phyloP scores from a whole-genome alignment of 2,888 invertebrate genomes.

The Yponomeuta cagnagella region DNA sequence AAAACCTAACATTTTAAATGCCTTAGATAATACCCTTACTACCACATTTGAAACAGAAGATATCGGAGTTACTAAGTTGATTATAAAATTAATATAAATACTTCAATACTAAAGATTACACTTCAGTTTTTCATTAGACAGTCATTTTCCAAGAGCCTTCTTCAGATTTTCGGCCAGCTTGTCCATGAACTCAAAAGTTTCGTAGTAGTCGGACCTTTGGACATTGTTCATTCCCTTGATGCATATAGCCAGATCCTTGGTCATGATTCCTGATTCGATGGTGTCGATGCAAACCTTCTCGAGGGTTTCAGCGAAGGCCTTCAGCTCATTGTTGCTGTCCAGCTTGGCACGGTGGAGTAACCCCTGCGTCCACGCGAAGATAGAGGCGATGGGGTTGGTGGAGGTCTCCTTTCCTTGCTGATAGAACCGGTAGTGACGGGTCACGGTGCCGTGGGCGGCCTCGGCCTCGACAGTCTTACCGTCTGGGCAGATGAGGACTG shows the following conservation, averaged over 20 bases:
- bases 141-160: constrained; percentile 76
- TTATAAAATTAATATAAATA: constrained; percentile 15
- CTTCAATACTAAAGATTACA: constrained; percentile 11
- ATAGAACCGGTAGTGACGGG: constrained; percentile 91
- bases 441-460: constrained; percentile 98
- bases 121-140: constrained; percentile 29
- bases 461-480: constrained; percentile 98
- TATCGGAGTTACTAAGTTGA: constrained; percentile 22
- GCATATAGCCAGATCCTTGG: constrained; percentile 98
- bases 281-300: constrained; percentile 95
- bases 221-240: constrained; percentile 93
- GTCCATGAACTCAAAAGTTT: constrained; percentile 97
- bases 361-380: constrained; percentile 98
- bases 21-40: constrained; percentile 47
- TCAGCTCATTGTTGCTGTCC: constrained; percentile 86
- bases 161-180: constrained; percentile 94
- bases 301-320: constrained; percentile 88
- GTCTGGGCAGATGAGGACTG: constrained; percentile 96
- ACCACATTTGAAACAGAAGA: constrained; percentile 29
- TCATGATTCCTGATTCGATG: constrained; percentile 96
- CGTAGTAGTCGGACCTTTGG: constrained; percentile 89
- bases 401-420: constrained; percentile 98
- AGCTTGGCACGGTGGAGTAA: constrained; percentile 95
- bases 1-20: constrained; percentile 34
- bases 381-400: constrained; percentile 98